Evolutionary conservation across 2,888 invertebrate genomes (phyloP).

Genomic region (Cordylochernes scorpioides): DNA sequence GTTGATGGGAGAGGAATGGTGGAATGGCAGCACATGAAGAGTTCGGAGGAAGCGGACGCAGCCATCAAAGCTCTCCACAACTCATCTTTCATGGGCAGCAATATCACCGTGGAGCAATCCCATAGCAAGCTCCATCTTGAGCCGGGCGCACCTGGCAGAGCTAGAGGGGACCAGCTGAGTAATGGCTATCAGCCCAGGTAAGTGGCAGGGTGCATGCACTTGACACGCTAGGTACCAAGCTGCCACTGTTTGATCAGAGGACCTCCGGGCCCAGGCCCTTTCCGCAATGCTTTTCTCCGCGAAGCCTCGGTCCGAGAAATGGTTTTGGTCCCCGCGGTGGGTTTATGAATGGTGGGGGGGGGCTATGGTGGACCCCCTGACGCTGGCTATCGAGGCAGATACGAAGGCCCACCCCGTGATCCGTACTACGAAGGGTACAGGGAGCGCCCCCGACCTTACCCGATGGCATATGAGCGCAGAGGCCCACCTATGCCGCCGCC

Average conservation of each 20-base stretch:
- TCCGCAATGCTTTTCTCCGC: neutral
- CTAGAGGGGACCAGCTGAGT: too few species aligned
- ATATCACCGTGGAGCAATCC: constrained; percentile 54
- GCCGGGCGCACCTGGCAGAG: constrained; percentile 11
- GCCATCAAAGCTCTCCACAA: constrained; percentile 79
- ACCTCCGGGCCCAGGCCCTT: neutral
- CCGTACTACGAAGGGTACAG: constrained; percentile 6
- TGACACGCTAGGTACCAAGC: neutral
- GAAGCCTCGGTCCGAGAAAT: too few species aligned
- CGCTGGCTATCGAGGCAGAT: too few species aligned
- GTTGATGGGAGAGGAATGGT: too few species aligned
- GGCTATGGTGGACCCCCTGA: too few species aligned
- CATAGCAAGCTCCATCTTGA: constrained; percentile 10
- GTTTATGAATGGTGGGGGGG: too few species aligned
- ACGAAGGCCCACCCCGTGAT: constrained; percentile 3
- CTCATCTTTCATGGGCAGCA: constrained; percentile 64
- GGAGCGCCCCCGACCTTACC: constrained; percentile 10
- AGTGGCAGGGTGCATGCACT: neutral
- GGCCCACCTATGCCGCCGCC: constrained; percentile 6
- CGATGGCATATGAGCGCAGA: constrained; percentile 7
- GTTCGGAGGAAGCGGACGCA: constrained; percentile 61
- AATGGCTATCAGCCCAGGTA: too few species aligned
- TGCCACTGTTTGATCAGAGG: neutral
- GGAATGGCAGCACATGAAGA: constrained; percentile 67
- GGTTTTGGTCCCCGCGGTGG: too few species aligned